Evolutionary conservation across 2,888 invertebrate species (phyloP).

Genomic region (Andrena marginata): DNA sequence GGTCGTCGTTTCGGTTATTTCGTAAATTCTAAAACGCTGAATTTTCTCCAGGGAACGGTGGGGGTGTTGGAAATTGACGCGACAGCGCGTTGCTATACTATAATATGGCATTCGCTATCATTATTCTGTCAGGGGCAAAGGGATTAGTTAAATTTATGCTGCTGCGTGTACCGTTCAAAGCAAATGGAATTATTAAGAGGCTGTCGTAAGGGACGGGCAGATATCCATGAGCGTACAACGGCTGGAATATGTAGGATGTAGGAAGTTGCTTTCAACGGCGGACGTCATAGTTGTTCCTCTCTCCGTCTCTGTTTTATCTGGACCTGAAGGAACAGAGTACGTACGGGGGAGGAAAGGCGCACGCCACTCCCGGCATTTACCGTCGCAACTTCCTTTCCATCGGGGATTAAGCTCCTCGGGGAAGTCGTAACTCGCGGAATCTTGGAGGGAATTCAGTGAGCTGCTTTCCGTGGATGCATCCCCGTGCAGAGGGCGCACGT

Average conservation of each 20-base stretch:
- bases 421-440: conserved; percentile 59
- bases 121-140: not conserved
- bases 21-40: no score
- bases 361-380: conserved; percentile 43
- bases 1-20: no score
- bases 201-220: not conserved
- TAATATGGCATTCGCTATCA: not conserved
- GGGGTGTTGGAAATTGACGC: not conserved
- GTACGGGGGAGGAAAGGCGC: conserved; percentile 11
- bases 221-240: not conserved
- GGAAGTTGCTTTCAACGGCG: conserved; percentile 22
- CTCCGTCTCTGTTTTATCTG: conserved; percentile 6
- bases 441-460: conserved; percentile 51
- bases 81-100: not conserved
- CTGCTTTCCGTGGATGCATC: conserved; percentile 17
- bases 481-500: not conserved
- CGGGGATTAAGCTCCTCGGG: conserved; percentile 54
- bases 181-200: conserved; percentile 30
- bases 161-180: not conserved
- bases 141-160: not conserved
- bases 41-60: no score
- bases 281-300: not conserved
- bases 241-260: conserved; percentile 15
- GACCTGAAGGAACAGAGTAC: conserved; percentile 15
- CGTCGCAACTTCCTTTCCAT: conserved; percentile 53